Evolutionary conservation across 2,888 invertebrate genomes (phyloP).

Genomic region (Entomobrya multifasciata): DNA sequence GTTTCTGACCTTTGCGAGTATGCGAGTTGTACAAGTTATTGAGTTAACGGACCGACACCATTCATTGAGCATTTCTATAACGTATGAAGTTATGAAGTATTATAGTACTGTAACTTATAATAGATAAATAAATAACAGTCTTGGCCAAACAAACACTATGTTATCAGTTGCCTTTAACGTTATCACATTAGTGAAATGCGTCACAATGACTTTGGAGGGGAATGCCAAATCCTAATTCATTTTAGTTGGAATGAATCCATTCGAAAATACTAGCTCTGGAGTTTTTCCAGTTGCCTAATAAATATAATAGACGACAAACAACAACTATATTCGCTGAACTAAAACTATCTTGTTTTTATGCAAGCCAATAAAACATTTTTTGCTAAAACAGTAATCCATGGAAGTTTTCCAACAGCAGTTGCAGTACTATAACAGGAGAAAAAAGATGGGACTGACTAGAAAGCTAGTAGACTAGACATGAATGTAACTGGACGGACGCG

Average conservation of each 20-base stretch:
- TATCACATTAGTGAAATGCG: slow-evolving; percentile 50
- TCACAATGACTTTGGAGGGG: slow-evolving; percentile 44
- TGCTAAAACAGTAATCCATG: not conserved
- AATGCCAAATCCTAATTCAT: slow-evolving; percentile 66
- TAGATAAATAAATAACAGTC: too few relatives aligned
- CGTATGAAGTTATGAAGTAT: too few relatives aligned
- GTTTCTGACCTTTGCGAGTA: too few relatives aligned
- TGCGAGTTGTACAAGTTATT: too few relatives aligned
- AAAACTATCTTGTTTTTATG: slow-evolving; percentile 43
- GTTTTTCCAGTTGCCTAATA: slow-evolving; percentile 19
- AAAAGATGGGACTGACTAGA: slow-evolving; percentile 1
- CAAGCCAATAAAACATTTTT: slow-evolving; percentile 36
- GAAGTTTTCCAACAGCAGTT: not conserved
- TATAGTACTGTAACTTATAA: too few relatives aligned
- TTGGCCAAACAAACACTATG: too few relatives aligned
- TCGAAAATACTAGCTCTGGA: slow-evolving; percentile 32
- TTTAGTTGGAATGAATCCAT: slow-evolving; percentile 63
- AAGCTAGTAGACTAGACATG: not conserved
- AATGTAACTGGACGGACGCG: slow-evolving; percentile 9
- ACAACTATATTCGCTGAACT: slow-evolving; percentile 26
- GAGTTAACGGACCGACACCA: too few relatives aligned
- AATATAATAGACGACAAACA: slow-evolving; percentile 12
- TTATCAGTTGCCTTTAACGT: slow-evolving; percentile 25
- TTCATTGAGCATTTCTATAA: too few relatives aligned
- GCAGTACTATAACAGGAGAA: not conserved